Evolutionary conservation across 1,140 invertebrate genomes (phyloP).

Genomic region (Zaprionus camerounensis): DNA sequence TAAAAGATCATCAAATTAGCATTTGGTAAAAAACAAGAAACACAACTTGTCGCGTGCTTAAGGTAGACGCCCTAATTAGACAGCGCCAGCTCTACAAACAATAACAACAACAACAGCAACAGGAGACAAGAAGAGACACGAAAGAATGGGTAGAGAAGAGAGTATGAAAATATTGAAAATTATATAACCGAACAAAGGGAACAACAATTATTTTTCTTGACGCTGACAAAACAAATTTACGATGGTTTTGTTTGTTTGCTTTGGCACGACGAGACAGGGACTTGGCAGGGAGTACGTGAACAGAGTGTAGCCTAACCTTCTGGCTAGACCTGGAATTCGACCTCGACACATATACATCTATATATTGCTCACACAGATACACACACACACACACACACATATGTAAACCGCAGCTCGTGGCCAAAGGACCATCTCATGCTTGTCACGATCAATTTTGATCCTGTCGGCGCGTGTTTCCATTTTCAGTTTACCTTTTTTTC

Average conservation of each 20-base stretch:
- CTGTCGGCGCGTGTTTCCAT: conserved; percentile 77
- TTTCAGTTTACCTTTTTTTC: conserved; percentile 62
- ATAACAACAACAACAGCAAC: not conserved
- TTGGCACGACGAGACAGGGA: conserved; percentile 29
- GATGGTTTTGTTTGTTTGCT: conserved; percentile 65
- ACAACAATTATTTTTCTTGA: conserved; percentile 51
- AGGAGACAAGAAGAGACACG: not conserved
- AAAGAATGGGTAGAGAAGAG: conserved; percentile 6
- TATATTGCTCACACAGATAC: not conserved
- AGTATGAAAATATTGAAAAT: conserved; percentile 61
- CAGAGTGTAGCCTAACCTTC: not conserved
- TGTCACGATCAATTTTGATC: conserved; percentile 69
- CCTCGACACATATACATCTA: not conserved
- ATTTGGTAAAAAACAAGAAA: conserved; percentile 27
- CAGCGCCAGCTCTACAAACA: conserved; percentile 57
- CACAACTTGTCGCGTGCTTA: conserved; percentile 6
- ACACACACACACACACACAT: not conserved
- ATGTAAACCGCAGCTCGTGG: conserved; percentile 30
- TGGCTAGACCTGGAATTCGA: conserved; percentile 5
- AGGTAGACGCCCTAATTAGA: conserved; percentile 66
- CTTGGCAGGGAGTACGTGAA: not conserved
- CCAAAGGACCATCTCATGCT: conserved; percentile 23
- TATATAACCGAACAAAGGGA: conserved; percentile 64
- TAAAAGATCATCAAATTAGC: conserved; percentile 46
- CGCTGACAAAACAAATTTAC: conserved; percentile 65